Percentiles rank a stretch among this genome's conserved stretches.
Evolutionary conservation across 2,888 invertebrate genomes (phyloP).

Genomic region (Stenolophus ochropezus): DNA sequence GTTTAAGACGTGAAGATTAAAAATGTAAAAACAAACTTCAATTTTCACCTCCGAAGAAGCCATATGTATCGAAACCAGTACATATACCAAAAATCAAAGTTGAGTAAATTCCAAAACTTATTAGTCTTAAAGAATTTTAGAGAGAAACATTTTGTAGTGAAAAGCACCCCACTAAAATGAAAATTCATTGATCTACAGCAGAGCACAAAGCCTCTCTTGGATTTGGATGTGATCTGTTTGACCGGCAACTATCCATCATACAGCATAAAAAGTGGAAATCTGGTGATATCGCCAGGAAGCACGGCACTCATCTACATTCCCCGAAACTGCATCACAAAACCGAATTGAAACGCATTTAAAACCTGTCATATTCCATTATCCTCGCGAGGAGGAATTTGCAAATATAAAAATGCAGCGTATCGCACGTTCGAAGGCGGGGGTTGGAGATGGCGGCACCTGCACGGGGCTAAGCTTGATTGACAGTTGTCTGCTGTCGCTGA

Average conservation of each 20-base stretch:
- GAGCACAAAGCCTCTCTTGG: conserved; percentile 11
- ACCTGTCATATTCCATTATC: conserved; percentile 39
- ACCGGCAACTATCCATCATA: conserved; percentile 33
- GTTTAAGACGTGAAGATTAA: too few relatives aligned
- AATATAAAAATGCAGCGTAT: conserved; percentile 45
- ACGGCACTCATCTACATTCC: conserved; percentile 14
- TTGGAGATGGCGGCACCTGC: conserved; percentile 17
- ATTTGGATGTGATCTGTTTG: conserved; percentile 13
- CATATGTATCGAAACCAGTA: too few relatives aligned
- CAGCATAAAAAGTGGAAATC: conserved; percentile 21
- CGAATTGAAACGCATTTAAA: conserved; percentile 41
- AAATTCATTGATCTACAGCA: conserved; percentile 12
- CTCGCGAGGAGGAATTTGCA: conserved; percentile 36
- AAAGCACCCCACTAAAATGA: neutral
- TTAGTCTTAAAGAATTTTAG: too few relatives aligned
- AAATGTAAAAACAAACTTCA: too few relatives aligned
- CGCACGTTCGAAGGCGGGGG: conserved; percentile 23
- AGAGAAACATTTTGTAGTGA: too few relatives aligned
- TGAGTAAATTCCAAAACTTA: too few relatives aligned
- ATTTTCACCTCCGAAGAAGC: too few relatives aligned
- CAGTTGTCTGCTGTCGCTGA: conserved; percentile 50
- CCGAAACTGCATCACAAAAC: conserved; percentile 40
- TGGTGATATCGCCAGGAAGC: neutral
- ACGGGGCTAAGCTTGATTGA: conserved; percentile 50
- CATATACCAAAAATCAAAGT: too few relatives aligned